Conservation (phyloP, 1,140 invertebrate genomes). For the Triops longicaudatus region DNA sequence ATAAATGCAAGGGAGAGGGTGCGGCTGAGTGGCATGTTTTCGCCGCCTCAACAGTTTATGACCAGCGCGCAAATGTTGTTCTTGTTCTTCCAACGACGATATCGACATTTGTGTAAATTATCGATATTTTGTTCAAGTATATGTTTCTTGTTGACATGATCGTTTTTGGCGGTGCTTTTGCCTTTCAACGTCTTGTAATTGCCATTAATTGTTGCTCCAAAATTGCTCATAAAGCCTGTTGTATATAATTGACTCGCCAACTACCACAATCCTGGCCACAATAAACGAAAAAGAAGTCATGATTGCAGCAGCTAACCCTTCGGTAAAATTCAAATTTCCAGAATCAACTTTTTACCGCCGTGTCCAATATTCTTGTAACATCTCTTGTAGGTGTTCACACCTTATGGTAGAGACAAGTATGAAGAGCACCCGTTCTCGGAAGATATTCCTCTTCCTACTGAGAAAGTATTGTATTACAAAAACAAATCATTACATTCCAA, state of each 20-base stretch:
- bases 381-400: neutral
- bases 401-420: neutral
- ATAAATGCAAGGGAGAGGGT: too few relatives aligned
- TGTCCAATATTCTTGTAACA: neutral
- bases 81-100: too few relatives aligned
- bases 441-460: neutral
- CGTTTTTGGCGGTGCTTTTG: too few relatives aligned
- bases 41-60: too few relatives aligned
- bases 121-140: too few relatives aligned
- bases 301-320: neutral
- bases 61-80: too few relatives aligned
- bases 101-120: too few relatives aligned
- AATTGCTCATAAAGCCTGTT: neutral
- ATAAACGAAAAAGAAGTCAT: slow-evolving; percentile 12
- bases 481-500: neutral
- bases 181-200: too few relatives aligned
- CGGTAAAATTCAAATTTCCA: neutral
- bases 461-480: neutral
- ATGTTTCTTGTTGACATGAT: too few relatives aligned
- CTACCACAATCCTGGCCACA: neutral
- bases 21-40: too few relatives aligned
- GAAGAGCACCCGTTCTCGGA: neutral
- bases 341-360: neutral
- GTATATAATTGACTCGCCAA: neutral
- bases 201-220: too few relatives aligned